phyloP scores from a whole-genome alignment of 2,888 invertebrate genomes.

The Furcula furcula region DNA sequence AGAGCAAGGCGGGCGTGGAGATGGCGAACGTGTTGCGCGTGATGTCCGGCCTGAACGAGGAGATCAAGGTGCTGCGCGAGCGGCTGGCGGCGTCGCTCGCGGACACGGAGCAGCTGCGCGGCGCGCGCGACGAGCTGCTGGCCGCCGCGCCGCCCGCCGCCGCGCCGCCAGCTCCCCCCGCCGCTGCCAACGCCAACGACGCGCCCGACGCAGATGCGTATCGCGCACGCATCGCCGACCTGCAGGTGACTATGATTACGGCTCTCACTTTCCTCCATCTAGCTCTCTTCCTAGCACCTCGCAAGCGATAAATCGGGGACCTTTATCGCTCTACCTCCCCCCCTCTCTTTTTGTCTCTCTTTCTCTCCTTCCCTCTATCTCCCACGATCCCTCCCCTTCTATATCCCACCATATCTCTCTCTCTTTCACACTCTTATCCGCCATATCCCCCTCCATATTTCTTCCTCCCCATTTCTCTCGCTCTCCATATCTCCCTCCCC shows the following conservation, averaged over 20 bases:
- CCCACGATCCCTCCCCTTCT: too few species aligned
- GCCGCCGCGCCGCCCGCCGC: conserved; percentile 25
- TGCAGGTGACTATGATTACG: conserved; percentile 69
- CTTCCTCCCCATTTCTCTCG: too few species aligned
- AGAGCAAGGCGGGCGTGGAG: conserved; percentile 68
- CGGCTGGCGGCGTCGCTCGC: conserved; percentile 65
- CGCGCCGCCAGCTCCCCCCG: conserved; percentile 20
- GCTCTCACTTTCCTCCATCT: too few species aligned
- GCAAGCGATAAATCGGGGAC: too few species aligned
- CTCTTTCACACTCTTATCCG: too few species aligned
- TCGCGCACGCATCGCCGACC: conserved; percentile 54
- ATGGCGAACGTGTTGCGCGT: conserved; percentile 72
- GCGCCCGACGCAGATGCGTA: conserved; percentile 48
- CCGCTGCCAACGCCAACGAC: conserved; percentile 43
- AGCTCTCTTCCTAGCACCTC: too few species aligned
- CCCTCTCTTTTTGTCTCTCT: too few species aligned
- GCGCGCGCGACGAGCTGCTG: conserved; percentile 54
- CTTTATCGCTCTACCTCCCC: too few species aligned
- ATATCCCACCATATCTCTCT: too few species aligned
- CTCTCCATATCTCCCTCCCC: too few species aligned
- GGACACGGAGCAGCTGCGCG: conserved; percentile 49
- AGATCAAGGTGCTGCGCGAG: conserved; percentile 66
- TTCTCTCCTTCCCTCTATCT: too few species aligned
- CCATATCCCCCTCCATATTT: too few species aligned
- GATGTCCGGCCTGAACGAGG: conserved; percentile 73